A percentile compares a stretch with the other conserved stretches of the same genome.
These are phyloP conservation scores for Pleuronectes platessa DNA, from an alignment of 2,113 vertebrate species.

Conservation along the genomic window DNA sequence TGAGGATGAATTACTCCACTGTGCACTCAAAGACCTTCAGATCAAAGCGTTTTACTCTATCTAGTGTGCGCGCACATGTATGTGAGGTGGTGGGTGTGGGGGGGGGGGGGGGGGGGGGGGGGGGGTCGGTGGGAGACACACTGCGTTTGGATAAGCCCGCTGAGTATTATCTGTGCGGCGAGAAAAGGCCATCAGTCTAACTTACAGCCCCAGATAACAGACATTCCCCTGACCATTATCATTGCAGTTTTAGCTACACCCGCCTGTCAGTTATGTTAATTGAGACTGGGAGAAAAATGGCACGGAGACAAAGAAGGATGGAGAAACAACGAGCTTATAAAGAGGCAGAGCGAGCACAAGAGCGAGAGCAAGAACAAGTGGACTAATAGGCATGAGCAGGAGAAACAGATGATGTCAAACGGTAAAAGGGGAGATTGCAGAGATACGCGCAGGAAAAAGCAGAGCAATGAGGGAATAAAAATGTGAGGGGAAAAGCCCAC, in stretches of 20 bases:
- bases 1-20: conserved; percentile 64
- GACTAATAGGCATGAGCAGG: conserved; percentile 30
- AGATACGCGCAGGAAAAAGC: conserved; percentile 16
- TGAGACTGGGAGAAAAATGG: conserved; percentile 55
- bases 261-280: conserved; percentile 59
- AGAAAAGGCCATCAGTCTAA: conserved; percentile 59
- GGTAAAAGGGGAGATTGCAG: conserved; percentile 29
- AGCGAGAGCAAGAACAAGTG: conserved; percentile 20
- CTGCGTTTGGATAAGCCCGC: conserved; percentile 55
- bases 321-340: conserved; percentile 47
- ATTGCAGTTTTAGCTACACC: conserved; percentile 52
- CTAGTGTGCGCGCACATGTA: background rate
- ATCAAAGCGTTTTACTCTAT: conserved; percentile 63
- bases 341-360: conserved; percentile 4
- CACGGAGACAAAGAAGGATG: conserved; percentile 32
- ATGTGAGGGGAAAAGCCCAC: conserved; percentile 1
- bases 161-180: conserved; percentile 52
- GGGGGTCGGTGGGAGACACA: conserved; percentile 3
- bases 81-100: conserved; percentile 1
- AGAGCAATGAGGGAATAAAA: conserved; percentile 1
- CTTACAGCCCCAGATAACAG: conserved; percentile 49
- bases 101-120: conserved; percentile 1
- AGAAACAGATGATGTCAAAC: conserved; percentile 25
- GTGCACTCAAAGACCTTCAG: conserved; percentile 57
- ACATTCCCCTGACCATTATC: conserved; percentile 63